A percentile compares a stretch with the other conserved stretches of the same genome.
Evolutionary conservation across 1,140 invertebrate genomes (phyloP).

Genomic region (Andricus grossulariae): DNA sequence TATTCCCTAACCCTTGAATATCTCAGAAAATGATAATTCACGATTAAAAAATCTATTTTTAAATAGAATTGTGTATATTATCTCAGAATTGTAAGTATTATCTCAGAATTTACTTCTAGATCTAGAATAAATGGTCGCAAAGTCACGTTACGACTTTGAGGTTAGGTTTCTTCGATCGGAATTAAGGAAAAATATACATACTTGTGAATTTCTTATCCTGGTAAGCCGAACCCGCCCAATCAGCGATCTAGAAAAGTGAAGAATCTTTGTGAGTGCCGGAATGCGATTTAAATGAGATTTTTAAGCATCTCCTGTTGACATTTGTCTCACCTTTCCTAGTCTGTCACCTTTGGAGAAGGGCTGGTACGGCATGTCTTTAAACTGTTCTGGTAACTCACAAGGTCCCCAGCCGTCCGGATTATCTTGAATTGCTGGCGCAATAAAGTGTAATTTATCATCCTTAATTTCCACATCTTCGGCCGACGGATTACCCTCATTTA

Average conservation of each 20-base stretch:
- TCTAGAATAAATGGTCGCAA: neutral
- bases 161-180: neutral
- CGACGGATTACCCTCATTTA: slow-evolving; percentile 49
- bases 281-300: neutral
- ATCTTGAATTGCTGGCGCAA: slow-evolving; percentile 87
- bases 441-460: slow-evolving; percentile 75
- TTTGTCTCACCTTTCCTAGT: slow-evolving; percentile 86
- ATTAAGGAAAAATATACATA: slow-evolving; percentile 76
- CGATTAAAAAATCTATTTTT: too few species aligned
- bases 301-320: neutral
- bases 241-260: slow-evolving; percentile 85
- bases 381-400: slow-evolving; percentile 94
- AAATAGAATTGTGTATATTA: too few species aligned
- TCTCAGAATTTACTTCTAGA: too few species aligned
- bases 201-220: slow-evolving; percentile 97
- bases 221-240: slow-evolving; percentile 96
- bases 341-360: slow-evolving; percentile 98
- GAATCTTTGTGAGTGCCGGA: slow-evolving; percentile 5
- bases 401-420: slow-evolving; percentile 97
- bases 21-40: too few species aligned
- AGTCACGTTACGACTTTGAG: neutral
- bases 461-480: slow-evolving; percentile 51
- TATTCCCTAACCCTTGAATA: too few species aligned
- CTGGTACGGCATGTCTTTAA: slow-evolving; percentile 98
- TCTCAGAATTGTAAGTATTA: too few species aligned